Evolutionary conservation across 2,797 vertebrate genomes (phyloP).

Genomic region (Platyrinchus mystaceus): DNA sequence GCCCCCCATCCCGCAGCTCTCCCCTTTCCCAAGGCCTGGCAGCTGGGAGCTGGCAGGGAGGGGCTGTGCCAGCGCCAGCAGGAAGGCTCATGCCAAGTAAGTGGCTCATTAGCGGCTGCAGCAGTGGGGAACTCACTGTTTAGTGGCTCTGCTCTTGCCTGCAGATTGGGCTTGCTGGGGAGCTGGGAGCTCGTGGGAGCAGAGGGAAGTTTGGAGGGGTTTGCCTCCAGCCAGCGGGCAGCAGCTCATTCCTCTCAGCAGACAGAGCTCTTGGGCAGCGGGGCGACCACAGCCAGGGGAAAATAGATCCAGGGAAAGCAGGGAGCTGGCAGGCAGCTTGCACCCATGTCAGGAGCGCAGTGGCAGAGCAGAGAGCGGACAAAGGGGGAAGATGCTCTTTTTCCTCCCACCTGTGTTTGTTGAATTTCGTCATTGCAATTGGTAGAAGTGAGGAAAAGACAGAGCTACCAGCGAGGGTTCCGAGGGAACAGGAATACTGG

Average conservation of each 20-base stretch:
- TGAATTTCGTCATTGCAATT: background rate
- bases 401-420: background rate
- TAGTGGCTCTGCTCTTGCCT: background rate
- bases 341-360: rapidly evolving
- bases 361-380: background rate
- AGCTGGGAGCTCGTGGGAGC: background rate
- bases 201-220: background rate
- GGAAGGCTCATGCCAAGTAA: conserved; percentile 19
- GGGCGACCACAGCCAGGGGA: background rate
- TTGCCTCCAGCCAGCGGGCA: background rate
- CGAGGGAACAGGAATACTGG: background rate
- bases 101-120: background rate
- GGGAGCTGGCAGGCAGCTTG: background rate
- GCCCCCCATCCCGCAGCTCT: background rate
- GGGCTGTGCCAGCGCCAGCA: background rate
- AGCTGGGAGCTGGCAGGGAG: background rate
- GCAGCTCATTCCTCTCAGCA: background rate
- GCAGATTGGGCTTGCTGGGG: background rate
- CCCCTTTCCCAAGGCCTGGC: background rate
- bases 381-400: background rate
- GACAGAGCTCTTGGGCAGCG: background rate
- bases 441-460: background rate
- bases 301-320: background rate
- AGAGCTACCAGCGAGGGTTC: background rate
- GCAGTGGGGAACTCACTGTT: background rate